phyloP scores from a whole-genome alignment of 2,797 vertebrate species.

The Leptodactylus fallax region DNA sequence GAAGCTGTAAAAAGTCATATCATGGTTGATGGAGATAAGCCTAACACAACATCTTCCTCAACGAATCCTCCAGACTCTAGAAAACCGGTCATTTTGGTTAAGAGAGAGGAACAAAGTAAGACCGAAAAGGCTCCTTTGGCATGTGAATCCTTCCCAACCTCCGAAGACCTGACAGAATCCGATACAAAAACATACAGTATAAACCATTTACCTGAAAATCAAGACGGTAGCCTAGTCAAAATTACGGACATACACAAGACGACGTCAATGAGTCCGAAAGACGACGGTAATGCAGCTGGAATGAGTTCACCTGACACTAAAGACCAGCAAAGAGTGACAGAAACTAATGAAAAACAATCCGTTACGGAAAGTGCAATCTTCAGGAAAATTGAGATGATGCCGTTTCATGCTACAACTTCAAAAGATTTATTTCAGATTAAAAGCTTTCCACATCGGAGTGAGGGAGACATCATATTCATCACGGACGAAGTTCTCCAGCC shows the following conservation, averaged over 20 bases:
- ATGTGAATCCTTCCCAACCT: neutral
- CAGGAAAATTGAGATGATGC: neutral
- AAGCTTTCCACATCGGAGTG: neutral
- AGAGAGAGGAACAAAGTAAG: neutral
- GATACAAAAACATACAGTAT: neutral
- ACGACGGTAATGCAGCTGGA: neutral
- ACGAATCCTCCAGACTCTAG: neutral
- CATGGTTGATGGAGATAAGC: neutral
- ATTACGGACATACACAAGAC: neutral
- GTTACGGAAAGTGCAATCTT: conserved; percentile 35
- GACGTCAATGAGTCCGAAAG: neutral
- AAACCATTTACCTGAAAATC: conserved; percentile 10
- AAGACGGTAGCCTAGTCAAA: rapidly evolving
- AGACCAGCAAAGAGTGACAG: neutral
- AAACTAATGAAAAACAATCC: conserved; percentile 46
- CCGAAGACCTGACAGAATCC: conserved; percentile 23
- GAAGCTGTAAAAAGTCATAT: neutral
- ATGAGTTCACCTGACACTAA: neutral
- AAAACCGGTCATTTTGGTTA: neutral
- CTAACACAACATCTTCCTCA: neutral
- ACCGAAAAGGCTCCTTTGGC: neutral
- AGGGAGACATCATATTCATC: neutral
- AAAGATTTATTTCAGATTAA: conserved; percentile 11
- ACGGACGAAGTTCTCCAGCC: conserved; percentile 31
- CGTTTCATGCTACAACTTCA: conserved; percentile 31